Conservation (phyloP, 2,888 invertebrate species). For the Thecophora atra region DNA sequence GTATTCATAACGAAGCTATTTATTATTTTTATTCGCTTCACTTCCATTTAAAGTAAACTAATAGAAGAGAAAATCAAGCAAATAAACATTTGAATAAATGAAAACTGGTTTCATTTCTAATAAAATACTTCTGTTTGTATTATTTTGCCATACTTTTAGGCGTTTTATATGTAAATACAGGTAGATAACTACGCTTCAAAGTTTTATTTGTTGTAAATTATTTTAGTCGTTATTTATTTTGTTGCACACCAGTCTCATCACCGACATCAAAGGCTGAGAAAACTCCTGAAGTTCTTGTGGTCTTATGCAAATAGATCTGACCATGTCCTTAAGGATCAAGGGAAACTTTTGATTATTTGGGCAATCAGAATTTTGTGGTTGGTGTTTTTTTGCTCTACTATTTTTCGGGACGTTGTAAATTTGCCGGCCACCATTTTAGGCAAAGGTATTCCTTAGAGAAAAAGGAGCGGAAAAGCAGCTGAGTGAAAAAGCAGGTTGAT, state of each 20-base stretch:
- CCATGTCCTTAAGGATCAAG: neutral
- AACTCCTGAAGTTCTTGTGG: conserved; percentile 14
- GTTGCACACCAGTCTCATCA: too few relatives aligned
- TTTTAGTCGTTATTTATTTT: conserved; percentile 49
- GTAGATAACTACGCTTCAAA: conserved; percentile 2
- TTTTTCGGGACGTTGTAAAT: neutral
- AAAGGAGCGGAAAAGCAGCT: too few relatives aligned
- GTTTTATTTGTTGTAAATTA: conserved; percentile 48
- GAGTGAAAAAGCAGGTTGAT: too few relatives aligned
- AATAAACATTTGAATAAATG: conserved; percentile 4
- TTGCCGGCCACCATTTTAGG: neutral
- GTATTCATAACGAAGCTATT: too few relatives aligned
- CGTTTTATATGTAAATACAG: conserved; percentile 38
- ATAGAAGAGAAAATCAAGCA: neutral
- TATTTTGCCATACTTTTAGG: neutral
- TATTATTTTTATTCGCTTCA: neutral
- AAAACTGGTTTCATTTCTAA: neutral
- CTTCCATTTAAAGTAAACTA: neutral
- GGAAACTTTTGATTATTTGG: conserved; percentile 15
- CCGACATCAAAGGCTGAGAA: too few relatives aligned
- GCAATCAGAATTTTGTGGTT: neutral
- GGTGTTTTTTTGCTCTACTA: neutral
- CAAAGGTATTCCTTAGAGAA: too few relatives aligned
- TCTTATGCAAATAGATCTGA: conserved; percentile 18
- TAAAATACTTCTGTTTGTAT: neutral